Evolutionary conservation across 2,888 invertebrate species (phyloP).

Genomic region (Micoletzkya japonica): DNA sequence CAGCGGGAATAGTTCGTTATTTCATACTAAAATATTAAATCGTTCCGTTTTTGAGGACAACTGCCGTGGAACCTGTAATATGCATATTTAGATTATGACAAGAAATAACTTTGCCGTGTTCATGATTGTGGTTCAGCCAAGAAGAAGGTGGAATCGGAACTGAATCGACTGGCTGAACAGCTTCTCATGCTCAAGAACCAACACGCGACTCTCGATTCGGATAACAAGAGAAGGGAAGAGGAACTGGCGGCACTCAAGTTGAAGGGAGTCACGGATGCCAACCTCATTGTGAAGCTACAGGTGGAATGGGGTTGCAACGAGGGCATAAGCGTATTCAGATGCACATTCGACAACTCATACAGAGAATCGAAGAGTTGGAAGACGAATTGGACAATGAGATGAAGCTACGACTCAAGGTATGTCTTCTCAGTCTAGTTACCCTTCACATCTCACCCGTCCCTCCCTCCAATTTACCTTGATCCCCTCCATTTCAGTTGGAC

Average conservation of each 20-base stretch:
- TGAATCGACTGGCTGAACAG: slow-evolving; percentile 21
- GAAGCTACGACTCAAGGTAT: slow-evolving; percentile 69
- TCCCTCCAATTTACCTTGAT: slow-evolving; percentile 6
- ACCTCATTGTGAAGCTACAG: slow-evolving; percentile 91
- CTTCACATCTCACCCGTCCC: too few species aligned
- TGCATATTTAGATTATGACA: neutral
- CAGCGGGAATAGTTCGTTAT: too few species aligned
- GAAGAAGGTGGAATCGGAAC: slow-evolving; percentile 21
- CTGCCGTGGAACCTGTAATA: neutral
- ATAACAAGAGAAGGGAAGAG: slow-evolving; percentile 79
- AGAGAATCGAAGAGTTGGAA: slow-evolving; percentile 92
- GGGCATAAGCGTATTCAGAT: slow-evolving; percentile 75
- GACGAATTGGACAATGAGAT: slow-evolving; percentile 96
- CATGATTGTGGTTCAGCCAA: slow-evolving; percentile 17
- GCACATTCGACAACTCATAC: slow-evolving; percentile 96
- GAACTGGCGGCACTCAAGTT: slow-evolving; percentile 92
- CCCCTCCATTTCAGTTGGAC: slow-evolving; percentile 35
- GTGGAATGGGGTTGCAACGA: slow-evolving; percentile 69
- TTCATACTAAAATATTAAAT: neutral
- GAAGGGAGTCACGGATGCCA: slow-evolving; percentile 91
- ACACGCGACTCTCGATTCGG: slow-evolving; percentile 10
- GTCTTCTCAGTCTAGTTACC: neutral
- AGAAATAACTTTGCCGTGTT: neutral
- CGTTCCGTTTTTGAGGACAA: neutral
- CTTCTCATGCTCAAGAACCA: slow-evolving; percentile 23